Percentiles rank a stretch among this genome's conserved stretches.
Conservation (phyloP, 2,113 vertebrate genomes). For the Actenoides hombroni region DNA sequence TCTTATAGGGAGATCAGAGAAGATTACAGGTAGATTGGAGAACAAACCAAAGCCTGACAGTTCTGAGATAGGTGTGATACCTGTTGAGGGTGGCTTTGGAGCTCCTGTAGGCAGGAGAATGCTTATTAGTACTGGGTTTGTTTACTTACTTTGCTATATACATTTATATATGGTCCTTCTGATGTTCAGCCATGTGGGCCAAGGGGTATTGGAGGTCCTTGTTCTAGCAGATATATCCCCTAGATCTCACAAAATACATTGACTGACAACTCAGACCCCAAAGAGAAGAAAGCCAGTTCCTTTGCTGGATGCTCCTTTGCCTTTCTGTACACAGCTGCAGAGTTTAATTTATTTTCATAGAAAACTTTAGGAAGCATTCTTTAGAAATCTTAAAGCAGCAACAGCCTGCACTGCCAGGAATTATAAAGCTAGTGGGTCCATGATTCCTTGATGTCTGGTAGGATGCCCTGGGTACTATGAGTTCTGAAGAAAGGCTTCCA, state of each 20-base stretch:
- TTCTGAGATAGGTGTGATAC: neutral
- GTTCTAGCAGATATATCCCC: neutral
- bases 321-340: neutral
- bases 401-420: neutral
- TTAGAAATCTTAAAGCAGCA: neutral
- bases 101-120: neutral
- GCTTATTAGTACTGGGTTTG: neutral
- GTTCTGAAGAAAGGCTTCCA: neutral
- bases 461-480: neutral
- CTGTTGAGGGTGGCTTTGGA: neutral
- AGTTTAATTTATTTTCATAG: neutral
- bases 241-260: neutral
- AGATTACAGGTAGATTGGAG: neutral
- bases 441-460: neutral
- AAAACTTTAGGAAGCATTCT: neutral
- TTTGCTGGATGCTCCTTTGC: neutral
- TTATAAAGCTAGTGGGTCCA: neutral
- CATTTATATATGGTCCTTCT: neutral
- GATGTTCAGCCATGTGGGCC: neutral
- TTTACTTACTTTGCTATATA: neutral
- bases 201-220: neutral
- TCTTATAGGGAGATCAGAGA: neutral
- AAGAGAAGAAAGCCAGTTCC: neutral
- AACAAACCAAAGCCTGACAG: neutral
- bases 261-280: neutral